Base-by-base conservation (phyloP, 2,113 vertebrate species). In the Mesocricetus auratus region DNA sequence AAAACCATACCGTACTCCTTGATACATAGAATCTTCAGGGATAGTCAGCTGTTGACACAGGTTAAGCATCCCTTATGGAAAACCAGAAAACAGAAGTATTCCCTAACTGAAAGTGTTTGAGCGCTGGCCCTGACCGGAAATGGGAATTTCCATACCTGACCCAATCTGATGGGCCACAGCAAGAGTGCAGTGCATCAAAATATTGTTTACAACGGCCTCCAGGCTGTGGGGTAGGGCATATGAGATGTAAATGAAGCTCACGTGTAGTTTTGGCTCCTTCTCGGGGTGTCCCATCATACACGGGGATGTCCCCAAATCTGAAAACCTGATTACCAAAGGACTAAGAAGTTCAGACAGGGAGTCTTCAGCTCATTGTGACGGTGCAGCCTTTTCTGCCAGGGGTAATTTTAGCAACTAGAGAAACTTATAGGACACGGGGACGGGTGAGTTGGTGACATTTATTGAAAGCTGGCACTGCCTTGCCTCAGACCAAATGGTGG, bases 381-480 rank as follows among this genome's bases (percentile, higher is more conserved):
- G 10, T 47, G 1, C 58, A 90, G 5, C 47, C 12, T 96, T 95
- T 79, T 83, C 36, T 95, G 75, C 74, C 92, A 85, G 85, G 29
- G 73, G 11, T 85, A 19, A 45, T 83, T 91, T 96, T 89, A 93
- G 86, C 86, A 64, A 64, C 0, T 62, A 71, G 68, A 83, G 31
- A 62, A 89, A 88, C 24, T 10, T 26, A 86, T 0, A 3, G 68
- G 62, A 87, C 56, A 56, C 12, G 33, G 83, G 62, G 33, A 26
- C 29, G 12, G 53, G 26, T 19, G 13, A 91, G 29, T 42, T 78
- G 71, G 81, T 60, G 50, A 39, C 79, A 31, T 83, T 88, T 77
- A 36, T 68, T 94, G 60, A 91, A 58, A 58, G 15, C 45, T 87
- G 90, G 2, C 3, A 53, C 17, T 50, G 17, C 85, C 69, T 90